Conservation (phyloP, 2,113 vertebrate species). For the Sciurus niger region DNA sequence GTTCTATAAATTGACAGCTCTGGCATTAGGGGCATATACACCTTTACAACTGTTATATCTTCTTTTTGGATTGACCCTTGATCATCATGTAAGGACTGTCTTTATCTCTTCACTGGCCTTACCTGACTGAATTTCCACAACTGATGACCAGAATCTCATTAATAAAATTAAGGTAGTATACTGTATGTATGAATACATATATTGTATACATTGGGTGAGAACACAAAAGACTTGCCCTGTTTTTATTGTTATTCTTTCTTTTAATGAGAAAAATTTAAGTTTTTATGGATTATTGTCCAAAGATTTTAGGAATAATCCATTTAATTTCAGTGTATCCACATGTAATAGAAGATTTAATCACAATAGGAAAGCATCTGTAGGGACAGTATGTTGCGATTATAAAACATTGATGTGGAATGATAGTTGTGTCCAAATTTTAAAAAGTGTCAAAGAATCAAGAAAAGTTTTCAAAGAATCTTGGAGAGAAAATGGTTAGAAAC, state of each 20-base stretch:
- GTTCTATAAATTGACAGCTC: not conserved
- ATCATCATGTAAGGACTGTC: not conserved
- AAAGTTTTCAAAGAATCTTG: not conserved
- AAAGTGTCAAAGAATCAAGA: constrained; percentile 40
- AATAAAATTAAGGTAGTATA: constrained; percentile 10
- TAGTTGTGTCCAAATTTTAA: constrained; percentile 41
- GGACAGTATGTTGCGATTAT: not conserved
- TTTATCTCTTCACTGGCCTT: not conserved
- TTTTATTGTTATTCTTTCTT: constrained; percentile 31
- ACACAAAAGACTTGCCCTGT: not conserved
- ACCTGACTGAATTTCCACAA: not conserved
- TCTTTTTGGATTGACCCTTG: not conserved
- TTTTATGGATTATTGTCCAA: not conserved
- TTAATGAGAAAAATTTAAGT: not conserved
- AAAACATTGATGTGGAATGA: constrained; percentile 28
- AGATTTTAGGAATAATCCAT: constrained; percentile 24
- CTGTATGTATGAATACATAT: not conserved
- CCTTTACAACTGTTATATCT: not conserved
- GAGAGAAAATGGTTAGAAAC: constrained; percentile 17
- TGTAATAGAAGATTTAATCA: constrained; percentile 14
- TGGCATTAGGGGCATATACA: not conserved
- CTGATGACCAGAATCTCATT: constrained; percentile 36
- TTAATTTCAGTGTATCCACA: not conserved
- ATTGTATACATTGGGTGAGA: not conserved
- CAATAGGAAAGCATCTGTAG: not conserved